Evolutionary conservation across 2,113 vertebrate genomes (phyloP).

Genomic region (Pelusios castaneus): DNA sequence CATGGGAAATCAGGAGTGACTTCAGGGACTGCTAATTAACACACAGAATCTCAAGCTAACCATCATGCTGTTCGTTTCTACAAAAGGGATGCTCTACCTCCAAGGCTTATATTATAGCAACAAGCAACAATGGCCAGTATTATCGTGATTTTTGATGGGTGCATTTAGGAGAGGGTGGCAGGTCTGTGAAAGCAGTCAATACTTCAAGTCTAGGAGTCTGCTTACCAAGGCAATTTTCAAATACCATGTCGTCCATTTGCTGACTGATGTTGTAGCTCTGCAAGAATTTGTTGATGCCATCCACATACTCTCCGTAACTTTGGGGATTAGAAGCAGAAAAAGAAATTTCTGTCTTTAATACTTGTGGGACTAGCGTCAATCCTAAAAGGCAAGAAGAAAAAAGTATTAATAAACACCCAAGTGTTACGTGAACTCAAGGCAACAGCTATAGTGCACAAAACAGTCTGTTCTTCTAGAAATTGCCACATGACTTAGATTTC

Average conservation of each 20-base stretch:
- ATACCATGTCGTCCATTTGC: conserved; percentile 72
- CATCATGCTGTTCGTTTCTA: accelerated
- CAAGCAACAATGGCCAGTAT: not conserved
- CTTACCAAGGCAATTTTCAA: conserved; percentile 87
- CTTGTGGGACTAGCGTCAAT: conserved; percentile 79
- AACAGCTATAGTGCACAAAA: accelerated
- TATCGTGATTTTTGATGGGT: not conserved
- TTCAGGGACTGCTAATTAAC: not conserved
- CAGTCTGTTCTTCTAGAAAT: not conserved
- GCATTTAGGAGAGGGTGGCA: not conserved
- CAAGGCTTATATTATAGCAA: not conserved
- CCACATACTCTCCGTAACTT: conserved; percentile 65
- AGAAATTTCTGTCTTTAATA: conserved; percentile 86
- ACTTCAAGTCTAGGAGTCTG: not conserved
- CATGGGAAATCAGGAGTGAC: not conserved
- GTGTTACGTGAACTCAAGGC: not conserved
- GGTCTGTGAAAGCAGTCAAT: accelerated
- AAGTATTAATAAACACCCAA: not conserved
- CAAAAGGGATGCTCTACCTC: not conserved
- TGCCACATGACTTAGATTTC: not conserved
- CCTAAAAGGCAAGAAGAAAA: conserved; percentile 60
- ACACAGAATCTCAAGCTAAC: not conserved
- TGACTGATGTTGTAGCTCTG: conserved; percentile 38
- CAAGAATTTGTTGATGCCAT: conserved; percentile 75
- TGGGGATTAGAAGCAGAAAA: conserved; percentile 56